phyloP scores from a whole-genome alignment of 2,113 vertebrate species.

The Trachemys scripta region DNA sequence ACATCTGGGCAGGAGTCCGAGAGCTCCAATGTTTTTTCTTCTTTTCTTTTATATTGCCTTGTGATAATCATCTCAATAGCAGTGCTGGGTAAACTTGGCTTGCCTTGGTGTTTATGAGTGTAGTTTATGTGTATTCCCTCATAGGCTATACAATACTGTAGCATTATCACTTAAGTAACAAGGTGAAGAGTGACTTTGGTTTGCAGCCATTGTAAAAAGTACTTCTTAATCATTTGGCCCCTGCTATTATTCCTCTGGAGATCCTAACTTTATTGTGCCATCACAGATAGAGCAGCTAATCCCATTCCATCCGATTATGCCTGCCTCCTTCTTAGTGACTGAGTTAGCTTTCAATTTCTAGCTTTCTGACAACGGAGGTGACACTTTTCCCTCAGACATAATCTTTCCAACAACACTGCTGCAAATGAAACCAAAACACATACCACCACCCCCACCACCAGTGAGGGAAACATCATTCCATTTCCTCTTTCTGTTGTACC shows the following conservation, averaged over 20 bases:
- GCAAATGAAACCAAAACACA: neutral
- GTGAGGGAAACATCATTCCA: neutral
- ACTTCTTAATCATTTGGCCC: neutral
- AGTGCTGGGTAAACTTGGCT: neutral
- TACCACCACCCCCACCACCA: neutral
- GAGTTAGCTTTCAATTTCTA: neutral
- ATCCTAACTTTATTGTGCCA: neutral
- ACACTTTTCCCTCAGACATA: neutral
- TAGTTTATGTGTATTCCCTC: neutral
- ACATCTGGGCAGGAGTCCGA: fast-evolving
- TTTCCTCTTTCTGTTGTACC: neutral
- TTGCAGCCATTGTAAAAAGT: neutral
- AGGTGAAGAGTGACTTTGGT: neutral
- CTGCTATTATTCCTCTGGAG: neutral
- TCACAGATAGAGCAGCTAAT: neutral
- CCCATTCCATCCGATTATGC: neutral
- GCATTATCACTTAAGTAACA: neutral
- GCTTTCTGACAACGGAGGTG: neutral
- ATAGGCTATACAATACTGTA: neutral
- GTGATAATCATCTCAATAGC: neutral
- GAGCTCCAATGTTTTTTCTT: neutral
- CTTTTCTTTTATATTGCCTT: neutral
- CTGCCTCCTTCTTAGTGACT: neutral
- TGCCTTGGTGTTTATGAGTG: neutral
- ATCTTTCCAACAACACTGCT: neutral